phyloP scores from a whole-genome alignment of 2,113 vertebrate genomes.

The Phaethon lepturus region DNA sequence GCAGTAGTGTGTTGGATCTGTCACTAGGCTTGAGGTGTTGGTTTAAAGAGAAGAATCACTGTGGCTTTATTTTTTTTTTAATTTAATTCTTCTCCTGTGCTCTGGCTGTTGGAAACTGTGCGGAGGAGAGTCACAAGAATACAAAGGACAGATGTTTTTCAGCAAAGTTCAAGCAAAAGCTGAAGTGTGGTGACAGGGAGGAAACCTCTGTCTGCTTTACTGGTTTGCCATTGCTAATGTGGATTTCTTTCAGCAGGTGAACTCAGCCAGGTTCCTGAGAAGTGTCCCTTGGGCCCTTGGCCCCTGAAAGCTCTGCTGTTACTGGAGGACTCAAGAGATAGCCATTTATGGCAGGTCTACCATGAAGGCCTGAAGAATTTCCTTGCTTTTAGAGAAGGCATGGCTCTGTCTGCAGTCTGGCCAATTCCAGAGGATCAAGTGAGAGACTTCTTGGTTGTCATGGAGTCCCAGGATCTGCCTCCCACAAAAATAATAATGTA shows the following conservation, averaged over 20 bases:
- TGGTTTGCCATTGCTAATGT: background rate
- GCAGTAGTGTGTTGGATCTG: background rate
- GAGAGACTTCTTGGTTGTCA: background rate
- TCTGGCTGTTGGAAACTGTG: background rate
- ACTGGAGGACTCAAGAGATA: background rate
- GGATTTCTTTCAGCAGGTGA: background rate
- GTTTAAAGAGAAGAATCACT: background rate
- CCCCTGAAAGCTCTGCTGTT: background rate
- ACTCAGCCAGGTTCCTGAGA: background rate
- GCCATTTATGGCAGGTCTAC: background rate
- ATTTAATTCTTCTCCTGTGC: background rate
- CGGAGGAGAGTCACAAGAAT: background rate
- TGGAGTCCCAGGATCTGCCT: background rate
- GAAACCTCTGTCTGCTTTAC: background rate
- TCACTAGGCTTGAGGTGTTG: background rate
- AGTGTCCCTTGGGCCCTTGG: background rate
- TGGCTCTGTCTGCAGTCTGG: background rate
- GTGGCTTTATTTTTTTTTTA: rapidly evolving
- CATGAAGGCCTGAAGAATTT: background rate
- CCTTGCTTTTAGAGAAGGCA: background rate
- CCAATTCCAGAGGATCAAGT: constrained; percentile 34
- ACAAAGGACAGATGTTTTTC: background rate
- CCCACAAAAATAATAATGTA: constrained; percentile 2
- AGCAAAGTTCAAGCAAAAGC: background rate
- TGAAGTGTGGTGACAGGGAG: background rate